phyloP scores from a whole-genome alignment of 2,888 invertebrate genomes.

The Muschampia plurimacula region DNA sequence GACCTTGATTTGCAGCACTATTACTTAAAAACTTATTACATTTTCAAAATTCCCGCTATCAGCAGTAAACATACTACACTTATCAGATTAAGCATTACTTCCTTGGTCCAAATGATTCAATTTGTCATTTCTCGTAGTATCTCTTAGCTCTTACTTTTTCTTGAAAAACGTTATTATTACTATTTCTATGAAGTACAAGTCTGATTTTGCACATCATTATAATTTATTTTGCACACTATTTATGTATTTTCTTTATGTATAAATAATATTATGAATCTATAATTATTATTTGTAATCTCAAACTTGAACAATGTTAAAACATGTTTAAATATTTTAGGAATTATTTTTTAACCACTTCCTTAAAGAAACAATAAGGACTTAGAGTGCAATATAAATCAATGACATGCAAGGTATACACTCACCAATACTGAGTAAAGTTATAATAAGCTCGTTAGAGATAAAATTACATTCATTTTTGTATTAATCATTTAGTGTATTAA shows the following conservation, averaged over 20 bases:
- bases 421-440: constrained; percentile 76
- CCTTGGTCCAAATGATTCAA: constrained; percentile 81
- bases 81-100: constrained; percentile 64
- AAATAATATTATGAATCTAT: no score
- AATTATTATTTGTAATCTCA: no score
- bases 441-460: constrained; percentile 85
- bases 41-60: constrained; percentile 69
- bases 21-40: constrained; percentile 46
- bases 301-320: no score
- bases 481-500: constrained; percentile 69
- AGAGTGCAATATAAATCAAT: constrained; percentile 37
- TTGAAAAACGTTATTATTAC: constrained; percentile 22
- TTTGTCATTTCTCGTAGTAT: constrained; percentile 64
- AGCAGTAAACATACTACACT: constrained; percentile 81
- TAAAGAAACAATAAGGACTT: background rate
- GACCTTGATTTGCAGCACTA: constrained; percentile 51
- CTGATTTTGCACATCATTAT: constrained; percentile 45
- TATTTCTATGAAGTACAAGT: constrained; percentile 43
- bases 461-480: constrained; percentile 76
- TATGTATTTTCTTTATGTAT: background rate
- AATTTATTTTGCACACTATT: constrained; percentile 2
- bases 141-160: constrained; percentile 47
- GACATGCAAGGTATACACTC: constrained; percentile 68
- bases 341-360: background rate
- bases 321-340: background rate